These are phyloP conservation scores for Pseudois nayaur DNA, from an alignment of 2,113 vertebrate species.

Conservation along the genomic window DNA sequence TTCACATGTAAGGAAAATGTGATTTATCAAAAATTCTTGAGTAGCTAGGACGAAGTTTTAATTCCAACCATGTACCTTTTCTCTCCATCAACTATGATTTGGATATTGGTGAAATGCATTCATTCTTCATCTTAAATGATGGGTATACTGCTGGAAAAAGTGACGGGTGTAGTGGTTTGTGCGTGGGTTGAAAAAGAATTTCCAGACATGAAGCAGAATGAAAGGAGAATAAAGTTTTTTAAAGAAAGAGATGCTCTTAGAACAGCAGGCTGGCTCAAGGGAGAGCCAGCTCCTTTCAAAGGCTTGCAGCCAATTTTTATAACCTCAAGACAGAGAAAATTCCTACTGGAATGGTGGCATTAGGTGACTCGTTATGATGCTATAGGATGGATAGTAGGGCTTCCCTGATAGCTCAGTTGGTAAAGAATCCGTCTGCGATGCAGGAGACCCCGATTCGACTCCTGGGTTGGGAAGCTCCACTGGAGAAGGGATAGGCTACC, in stretches of 20 bases:
- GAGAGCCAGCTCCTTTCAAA: not conserved
- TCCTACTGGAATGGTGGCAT: not conserved
- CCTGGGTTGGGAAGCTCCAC: fast-evolving
- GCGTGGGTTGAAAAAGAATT: not conserved
- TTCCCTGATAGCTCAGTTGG: not conserved
- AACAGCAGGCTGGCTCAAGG: not conserved
- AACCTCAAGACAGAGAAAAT: not conserved
- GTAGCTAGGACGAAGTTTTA: not conserved
- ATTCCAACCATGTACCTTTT: not conserved
- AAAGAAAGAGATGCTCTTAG: not conserved
- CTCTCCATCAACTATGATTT: not conserved
- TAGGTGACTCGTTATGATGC: not conserved
- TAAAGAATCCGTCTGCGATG: not conserved
- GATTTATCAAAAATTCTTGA: not conserved
- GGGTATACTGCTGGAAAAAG: not conserved
- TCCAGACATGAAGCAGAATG: not conserved
- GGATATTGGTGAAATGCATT: not conserved
- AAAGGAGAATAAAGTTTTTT: not conserved
- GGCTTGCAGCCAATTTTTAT: not conserved
- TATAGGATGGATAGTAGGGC: not conserved
- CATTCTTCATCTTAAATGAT: not conserved
- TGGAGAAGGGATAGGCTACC: not conserved
- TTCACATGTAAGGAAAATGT: not conserved
- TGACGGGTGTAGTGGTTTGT: not conserved
- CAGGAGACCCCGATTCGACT: fast-evolving